Conservation (phyloP, 2,113 vertebrate genomes). For the Harpagus bidentatus region DNA sequence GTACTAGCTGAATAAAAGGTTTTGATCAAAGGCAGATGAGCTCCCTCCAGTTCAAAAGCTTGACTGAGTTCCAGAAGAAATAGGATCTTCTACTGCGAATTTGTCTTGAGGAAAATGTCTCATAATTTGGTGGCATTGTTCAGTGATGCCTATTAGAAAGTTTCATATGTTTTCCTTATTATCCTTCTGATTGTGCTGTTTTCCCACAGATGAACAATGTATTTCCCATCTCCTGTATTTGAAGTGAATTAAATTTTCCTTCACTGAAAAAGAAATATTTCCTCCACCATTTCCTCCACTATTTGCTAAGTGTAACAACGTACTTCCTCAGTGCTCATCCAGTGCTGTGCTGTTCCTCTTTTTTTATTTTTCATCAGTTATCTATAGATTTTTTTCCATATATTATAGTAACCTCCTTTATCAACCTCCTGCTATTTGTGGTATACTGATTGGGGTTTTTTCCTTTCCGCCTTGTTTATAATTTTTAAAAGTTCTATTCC, state of each 20-base stretch:
- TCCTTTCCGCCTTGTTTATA: neutral
- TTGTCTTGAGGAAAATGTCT: neutral
- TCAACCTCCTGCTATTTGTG: neutral
- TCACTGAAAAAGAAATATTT: neutral
- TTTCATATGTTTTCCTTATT: neutral
- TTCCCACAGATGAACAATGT: neutral
- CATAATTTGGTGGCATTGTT: neutral
- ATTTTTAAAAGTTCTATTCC: neutral
- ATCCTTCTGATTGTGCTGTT: neutral
- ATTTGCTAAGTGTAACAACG: neutral
- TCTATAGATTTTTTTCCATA: neutral
- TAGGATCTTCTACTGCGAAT: neutral
- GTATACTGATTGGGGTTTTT: neutral
- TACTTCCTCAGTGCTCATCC: neutral
- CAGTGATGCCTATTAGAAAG: neutral
- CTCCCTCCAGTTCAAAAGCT: neutral
- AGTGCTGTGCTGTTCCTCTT: neutral
- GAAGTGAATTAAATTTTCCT: neutral
- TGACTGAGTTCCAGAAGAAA: neutral
- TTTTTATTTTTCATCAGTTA: neutral
- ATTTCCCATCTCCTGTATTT: neutral
- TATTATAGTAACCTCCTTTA: neutral
- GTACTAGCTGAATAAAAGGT: neutral
- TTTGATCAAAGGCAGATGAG: neutral
- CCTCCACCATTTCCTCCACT: neutral